Base-by-base conservation (phyloP, 2,888 invertebrate genomes). In the Norana najaformis region DNA sequence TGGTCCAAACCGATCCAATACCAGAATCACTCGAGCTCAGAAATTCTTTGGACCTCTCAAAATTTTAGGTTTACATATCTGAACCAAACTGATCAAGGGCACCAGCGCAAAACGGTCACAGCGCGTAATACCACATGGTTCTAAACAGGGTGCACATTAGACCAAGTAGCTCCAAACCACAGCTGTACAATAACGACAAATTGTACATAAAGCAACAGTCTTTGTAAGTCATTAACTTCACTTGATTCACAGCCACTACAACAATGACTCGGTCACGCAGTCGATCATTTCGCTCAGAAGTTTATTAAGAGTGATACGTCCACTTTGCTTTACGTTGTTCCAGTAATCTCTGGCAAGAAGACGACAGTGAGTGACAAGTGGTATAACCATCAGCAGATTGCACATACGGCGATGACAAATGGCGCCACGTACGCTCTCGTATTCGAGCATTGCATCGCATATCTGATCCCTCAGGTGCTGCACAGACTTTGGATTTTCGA, bases 201-300 rank as follows among this genome's bases (percentile, higher is more conserved):
- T n/a, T 69, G 69, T 69, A 69, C 69, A 69, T n/a, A 69, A 69
- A 69, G 69, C 69, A 69, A 69, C 69, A 69, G 69, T 69, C 69
- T 69, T 69, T 5, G n/a, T 69, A 69, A 69, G n/a, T 69, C 69
- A n/a, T 30, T 8, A 69, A n/a, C 69, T 2, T 69, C n/a, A 13
- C 11, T 69, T 11, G 69, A 69, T 16, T n/a, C 69, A 69, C 69
- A 69, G 69, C 85, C 36, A 36, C 85, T 85, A 85, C 85, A 85
- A 85, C 85, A 35, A 37, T 8, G 85, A 85, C 18, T 85, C 85
- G 5, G 37, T 85, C 11, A 85, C 89, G 91, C n/a, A 83, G 36
- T 90, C 90, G 85, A 90, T 85, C 90, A 90, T 90, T 53, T 90
- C 90, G 30, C 89, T 83, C 83, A 90, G 88, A 37, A 90, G 90